Evolutionary conservation across 2,888 invertebrate genomes (phyloP).

Genomic region (Parnassius mnemosyne): DNA sequence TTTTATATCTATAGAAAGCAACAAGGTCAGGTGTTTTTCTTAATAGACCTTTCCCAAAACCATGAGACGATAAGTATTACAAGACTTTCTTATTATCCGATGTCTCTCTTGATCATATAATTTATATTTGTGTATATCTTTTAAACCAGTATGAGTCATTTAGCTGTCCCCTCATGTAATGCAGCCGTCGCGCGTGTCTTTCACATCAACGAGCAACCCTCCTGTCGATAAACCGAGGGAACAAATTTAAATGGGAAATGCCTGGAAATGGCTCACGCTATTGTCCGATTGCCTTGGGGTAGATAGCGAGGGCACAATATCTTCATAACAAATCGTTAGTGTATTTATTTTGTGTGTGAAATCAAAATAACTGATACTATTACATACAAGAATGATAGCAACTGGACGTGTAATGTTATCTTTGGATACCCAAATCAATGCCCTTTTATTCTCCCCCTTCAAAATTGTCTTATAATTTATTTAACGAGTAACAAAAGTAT

Average conservation of each 20-base stretch:
- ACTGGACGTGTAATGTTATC: background rate
- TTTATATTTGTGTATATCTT: slow-evolving; percentile 11
- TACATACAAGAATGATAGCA: background rate
- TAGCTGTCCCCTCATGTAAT: slow-evolving; percentile 38
- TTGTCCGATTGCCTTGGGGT: slow-evolving; percentile 68
- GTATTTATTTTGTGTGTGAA: slow-evolving; percentile 69
- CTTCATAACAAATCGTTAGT: slow-evolving; percentile 58
- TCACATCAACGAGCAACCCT: slow-evolving; percentile 35
- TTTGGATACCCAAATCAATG: background rate
- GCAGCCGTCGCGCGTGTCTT: slow-evolving; percentile 41
- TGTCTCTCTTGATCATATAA: slow-evolving; percentile 9
- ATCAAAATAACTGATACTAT: slow-evolving; percentile 55
- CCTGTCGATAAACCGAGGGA: slow-evolving; percentile 66
- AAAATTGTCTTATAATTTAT: too few relatives aligned
- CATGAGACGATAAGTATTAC: too few relatives aligned
- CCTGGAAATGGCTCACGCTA: slow-evolving; percentile 74
- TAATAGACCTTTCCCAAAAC: too few relatives aligned
- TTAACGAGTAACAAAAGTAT: too few relatives aligned
- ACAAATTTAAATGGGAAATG: slow-evolving; percentile 74
- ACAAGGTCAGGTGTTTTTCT: too few relatives aligned
- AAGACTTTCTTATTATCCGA: background rate
- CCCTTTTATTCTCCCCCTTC: background rate
- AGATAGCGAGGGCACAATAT: slow-evolving; percentile 63
- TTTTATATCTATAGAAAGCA: too few relatives aligned
- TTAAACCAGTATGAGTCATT: slow-evolving; percentile 41